These are phyloP conservation scores for Lasius fuliginosus DNA, from an alignment of 2,888 invertebrate genomes.

Conservation along the genomic window DNA sequence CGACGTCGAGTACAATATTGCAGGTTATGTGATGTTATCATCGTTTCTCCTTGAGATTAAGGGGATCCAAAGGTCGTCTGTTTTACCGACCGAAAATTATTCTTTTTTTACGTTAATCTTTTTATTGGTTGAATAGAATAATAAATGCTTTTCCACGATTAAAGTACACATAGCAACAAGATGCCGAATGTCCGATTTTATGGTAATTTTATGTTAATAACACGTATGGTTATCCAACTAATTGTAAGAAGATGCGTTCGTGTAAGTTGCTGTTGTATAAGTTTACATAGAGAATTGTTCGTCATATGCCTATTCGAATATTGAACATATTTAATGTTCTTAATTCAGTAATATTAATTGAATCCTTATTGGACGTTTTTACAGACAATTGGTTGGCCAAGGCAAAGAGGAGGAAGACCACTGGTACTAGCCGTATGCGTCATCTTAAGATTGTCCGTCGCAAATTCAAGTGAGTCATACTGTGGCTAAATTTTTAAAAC, in stretches of 20 bases:
- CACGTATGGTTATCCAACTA: slow-evolving; percentile 94
- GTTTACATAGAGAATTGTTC: not conserved
- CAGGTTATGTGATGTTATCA: slow-evolving; percentile 40
- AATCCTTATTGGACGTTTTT: not conserved
- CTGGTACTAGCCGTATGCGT: slow-evolving; percentile 99
- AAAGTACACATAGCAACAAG: no score
- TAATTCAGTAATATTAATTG: slow-evolving; percentile 20
- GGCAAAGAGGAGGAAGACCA: slow-evolving; percentile 99
- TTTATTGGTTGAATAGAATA: no score
- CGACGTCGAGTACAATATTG: not conserved
- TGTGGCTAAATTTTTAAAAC: not conserved
- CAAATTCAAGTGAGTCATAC: slow-evolving; percentile 88
- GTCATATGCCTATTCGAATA: not conserved
- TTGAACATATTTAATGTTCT: slow-evolving; percentile 7
- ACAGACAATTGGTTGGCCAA: slow-evolving; percentile 99
- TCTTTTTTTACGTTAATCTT: no score
- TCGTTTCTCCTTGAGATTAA: no score
- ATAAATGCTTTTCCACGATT: no score
- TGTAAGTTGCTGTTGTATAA: slow-evolving; percentile 95
- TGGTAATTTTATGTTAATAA: no score
- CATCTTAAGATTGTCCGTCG: slow-evolving; percentile 97
- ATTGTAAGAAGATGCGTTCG: slow-evolving; percentile 96
- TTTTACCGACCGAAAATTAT: no score
- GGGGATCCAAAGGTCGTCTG: no score
- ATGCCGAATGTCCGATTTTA: no score